Evolutionary conservation across 2,888 invertebrate species (phyloP).

Genomic region (Drosophila cognata): DNA sequence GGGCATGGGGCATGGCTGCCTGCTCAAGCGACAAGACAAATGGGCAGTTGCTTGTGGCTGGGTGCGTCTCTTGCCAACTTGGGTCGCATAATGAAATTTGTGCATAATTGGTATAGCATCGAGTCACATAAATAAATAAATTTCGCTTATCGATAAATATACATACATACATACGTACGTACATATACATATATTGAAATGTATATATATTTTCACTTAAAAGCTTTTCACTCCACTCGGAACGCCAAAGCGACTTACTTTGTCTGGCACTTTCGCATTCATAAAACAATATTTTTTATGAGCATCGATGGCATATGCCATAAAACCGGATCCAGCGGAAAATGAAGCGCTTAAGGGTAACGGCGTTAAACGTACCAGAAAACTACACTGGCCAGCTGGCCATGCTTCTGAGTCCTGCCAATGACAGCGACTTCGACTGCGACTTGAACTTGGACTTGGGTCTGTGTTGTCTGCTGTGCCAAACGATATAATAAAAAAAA

Average conservation of each 20-base stretch:
- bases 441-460: slow-evolving; percentile 15
- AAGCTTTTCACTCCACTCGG: slow-evolving; percentile 1
- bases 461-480: slow-evolving; percentile 9
- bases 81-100: slow-evolving; percentile 46
- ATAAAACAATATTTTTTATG: slow-evolving; percentile 71
- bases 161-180: slow-evolving; percentile 6
- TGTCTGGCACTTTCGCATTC: slow-evolving; percentile 45
- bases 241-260: not conserved
- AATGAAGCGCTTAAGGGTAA: slow-evolving; percentile 69
- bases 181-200: not conserved
- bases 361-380: slow-evolving; percentile 69
- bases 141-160: slow-evolving; percentile 54
- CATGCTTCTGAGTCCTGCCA: slow-evolving; percentile 11
- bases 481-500: slow-evolving; percentile 19
- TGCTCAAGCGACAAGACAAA: slow-evolving; percentile 19
- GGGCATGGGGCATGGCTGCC: not conserved
- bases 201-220: slow-evolving; percentile 30
- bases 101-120: slow-evolving; percentile 34
- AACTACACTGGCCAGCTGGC: slow-evolving; percentile 54
- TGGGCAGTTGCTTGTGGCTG: slow-evolving; percentile 16
- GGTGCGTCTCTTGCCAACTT: slow-evolving; percentile 2
- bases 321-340: slow-evolving; percentile 71
- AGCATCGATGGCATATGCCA: slow-evolving; percentile 63
- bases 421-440: slow-evolving; percentile 14
- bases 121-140: slow-evolving; percentile 36